Evolutionary conservation across 2,113 vertebrate genomes (phyloP), one percentile per base, ranked within the genome.

Genomic region (Myiopsitta monachus): DNA sequence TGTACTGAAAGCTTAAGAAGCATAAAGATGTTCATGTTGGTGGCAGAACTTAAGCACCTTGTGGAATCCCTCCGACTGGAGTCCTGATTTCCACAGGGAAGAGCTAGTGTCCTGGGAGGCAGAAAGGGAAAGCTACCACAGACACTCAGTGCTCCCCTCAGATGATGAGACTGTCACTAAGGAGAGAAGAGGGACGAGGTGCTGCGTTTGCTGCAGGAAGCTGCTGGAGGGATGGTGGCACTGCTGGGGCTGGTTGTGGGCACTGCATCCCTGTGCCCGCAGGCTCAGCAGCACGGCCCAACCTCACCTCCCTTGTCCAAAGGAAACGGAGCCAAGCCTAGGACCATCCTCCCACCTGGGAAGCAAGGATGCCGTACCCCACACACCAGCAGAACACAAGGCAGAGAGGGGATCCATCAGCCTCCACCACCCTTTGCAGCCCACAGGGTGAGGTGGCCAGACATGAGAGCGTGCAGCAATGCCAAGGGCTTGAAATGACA

Each of bases 141-240:
- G 72, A 4, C 0, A 3, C n/a, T 17, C 41, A 10, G 17, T 0
- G 0, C 4, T 41, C 0, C 26, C 10, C 76, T 51, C 5, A 0
- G 11, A 7, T 14, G 18, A 0, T 0, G 57, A 67, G 49, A 8
- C 28, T 14, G 27, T 7, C 0, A 5, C 59, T 17, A 51, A 31
- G 33, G 10, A 33, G 14, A 27, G 67, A 3, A 68, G 31, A 9
- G 19, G 79, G 51, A 16, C 0, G 1, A 0, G 36, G 36, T 1
- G 3, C 33, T 1, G 4, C 7, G 7, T 6, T 7, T 36, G 38
- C 54, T 8, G 15, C n/a, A 19, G 36, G 10, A 2, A 18, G 14
- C 49, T 57, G 76, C 14, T 14, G 23, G 8, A 36, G 61, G 44
- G 41, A n/a, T 6, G 23, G 24, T 1, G 6, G 13, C 4, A 18